Evolutionary conservation across 1,140 invertebrate genomes (phyloP).

Genomic region (Berghia stephanieae): DNA sequence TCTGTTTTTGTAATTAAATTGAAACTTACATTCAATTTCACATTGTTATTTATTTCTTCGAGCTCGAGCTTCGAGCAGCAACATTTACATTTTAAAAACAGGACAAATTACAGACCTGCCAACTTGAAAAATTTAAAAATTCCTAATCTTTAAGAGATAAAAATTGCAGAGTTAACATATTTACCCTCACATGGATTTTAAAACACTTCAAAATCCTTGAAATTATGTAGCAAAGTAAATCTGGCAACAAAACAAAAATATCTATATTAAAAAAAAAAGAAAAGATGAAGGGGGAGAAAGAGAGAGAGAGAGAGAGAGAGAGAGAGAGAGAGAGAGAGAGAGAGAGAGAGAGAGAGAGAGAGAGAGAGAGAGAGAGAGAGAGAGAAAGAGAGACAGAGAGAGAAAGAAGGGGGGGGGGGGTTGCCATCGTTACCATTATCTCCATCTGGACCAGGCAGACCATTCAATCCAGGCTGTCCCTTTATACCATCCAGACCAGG

Average conservation of each 20-base stretch:
- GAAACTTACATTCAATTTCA: too few species aligned
- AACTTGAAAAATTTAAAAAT: too few species aligned
- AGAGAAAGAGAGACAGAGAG: neutral
- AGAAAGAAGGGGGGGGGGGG: neutral
- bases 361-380: neutral
- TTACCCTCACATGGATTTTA: too few species aligned
- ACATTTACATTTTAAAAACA: too few species aligned
- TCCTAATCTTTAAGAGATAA: too few species aligned
- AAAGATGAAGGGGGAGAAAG: neutral
- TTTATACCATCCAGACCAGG: conserved; percentile 45
- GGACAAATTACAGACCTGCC: too few species aligned
- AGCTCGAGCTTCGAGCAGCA: too few species aligned
- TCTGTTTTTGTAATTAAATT: too few species aligned
- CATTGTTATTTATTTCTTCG: too few species aligned
- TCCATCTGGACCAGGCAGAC: conserved; percentile 37
- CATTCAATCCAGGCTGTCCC: conserved; percentile 44
- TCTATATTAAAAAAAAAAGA: neutral
- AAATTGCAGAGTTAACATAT: too few species aligned
- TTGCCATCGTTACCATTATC: conserved; percentile 35
- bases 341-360: neutral
- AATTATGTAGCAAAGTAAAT: too few species aligned
- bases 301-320: neutral
- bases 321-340: neutral
- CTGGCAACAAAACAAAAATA: neutral
- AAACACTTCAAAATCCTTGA: too few species aligned